Percentiles rank a stretch among this genome's conserved stretches.
Evolutionary conservation across 1,140 invertebrate genomes (phyloP).

Genomic region (Charaxes varanes): DNA sequence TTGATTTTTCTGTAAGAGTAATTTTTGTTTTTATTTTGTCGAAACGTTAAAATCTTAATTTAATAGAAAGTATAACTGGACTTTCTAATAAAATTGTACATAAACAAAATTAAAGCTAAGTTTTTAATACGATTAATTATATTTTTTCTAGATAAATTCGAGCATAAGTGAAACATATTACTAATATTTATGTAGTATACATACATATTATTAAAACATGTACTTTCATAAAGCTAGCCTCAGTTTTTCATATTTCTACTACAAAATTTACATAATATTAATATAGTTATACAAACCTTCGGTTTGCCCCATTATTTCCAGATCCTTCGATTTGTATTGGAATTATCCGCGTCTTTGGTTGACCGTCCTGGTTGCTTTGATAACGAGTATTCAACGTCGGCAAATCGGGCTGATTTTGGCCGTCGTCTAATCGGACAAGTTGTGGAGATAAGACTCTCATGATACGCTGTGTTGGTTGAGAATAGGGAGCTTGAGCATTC

Average conservation of each 20-base stretch:
- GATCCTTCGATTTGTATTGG: constrained; percentile 71
- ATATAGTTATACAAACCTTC: constrained; percentile 33
- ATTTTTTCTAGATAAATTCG: too few species aligned
- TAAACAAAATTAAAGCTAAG: too few species aligned
- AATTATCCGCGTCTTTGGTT: constrained; percentile 71
- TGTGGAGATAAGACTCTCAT: constrained; percentile 69
- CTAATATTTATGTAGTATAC: too few species aligned
- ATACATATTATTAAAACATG: too few species aligned
- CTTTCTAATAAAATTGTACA: too few species aligned
- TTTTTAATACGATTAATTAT: too few species aligned
- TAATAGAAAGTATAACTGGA: too few species aligned
- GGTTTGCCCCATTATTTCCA: constrained; percentile 49
- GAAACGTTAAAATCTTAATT: too few species aligned
- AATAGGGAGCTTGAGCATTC: constrained; percentile 37
- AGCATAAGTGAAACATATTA: too few species aligned
- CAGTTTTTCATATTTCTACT: background rate
- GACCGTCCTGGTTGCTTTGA: constrained; percentile 40
- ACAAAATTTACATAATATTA: background rate
- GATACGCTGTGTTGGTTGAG: constrained; percentile 65
- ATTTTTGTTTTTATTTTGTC: too few species aligned
- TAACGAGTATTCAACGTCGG: constrained; percentile 53
- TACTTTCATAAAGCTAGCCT: too few species aligned
- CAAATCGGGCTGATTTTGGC: constrained; percentile 41
- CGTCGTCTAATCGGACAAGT: constrained; percentile 58
- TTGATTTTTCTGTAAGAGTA: constrained; percentile 12